Evolutionary conservation across 2,113 vertebrate species (phyloP), one percentile per base, ranked within the genome.

Genomic region (Prionailurus bengalensis): DNA sequence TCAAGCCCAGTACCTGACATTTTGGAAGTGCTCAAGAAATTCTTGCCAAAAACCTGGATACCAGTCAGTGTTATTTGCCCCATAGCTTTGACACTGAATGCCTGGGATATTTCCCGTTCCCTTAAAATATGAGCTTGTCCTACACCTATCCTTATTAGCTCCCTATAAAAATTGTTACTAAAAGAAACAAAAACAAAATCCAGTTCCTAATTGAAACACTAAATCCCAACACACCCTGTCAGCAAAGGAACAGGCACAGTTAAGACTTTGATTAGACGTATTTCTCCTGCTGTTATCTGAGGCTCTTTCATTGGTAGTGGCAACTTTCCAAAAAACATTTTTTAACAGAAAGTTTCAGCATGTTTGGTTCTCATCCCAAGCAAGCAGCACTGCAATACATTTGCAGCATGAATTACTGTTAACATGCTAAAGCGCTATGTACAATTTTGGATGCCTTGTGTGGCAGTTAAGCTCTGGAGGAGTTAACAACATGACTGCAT

Each of bases 131-230:
- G 68, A 82, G 31, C 79, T 82, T 96, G 65, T 14, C 73, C 91
- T 85, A 85, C 33, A 83, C 8, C 66, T 70, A 88, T 76, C n/a
- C 53, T 91, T 80, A 81, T 79, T 81, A 70, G 73, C 94, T 89
- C 84, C 88, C 58, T 89, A 55, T 81, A 80, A 95, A 97, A 94
- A 29, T 85, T 97, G 31, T 81, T 95, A 92, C 84, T 91, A 81
- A 94, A 97, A 80, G 88, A 94, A 84, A 86, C 51, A 61, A 89
- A 97, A 96, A 66, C 48, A 94, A 97, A 96, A 63, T 45, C 76
- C n/a, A 94, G 19, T 82, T 94, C 79, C 73, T 39, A 3, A 80
- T 76, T 86, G 68, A 42, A 89, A 65, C 42, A 29, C 48, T 81
- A 48, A 89, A 86, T 92, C 84, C n/a, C 87, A 97, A 45, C 61